A percentile compares a stretch with the other conserved stretches of the same genome.
Evolutionary conservation across 1,140 invertebrate species (phyloP).

Genomic region (Heliconius himera): DNA sequence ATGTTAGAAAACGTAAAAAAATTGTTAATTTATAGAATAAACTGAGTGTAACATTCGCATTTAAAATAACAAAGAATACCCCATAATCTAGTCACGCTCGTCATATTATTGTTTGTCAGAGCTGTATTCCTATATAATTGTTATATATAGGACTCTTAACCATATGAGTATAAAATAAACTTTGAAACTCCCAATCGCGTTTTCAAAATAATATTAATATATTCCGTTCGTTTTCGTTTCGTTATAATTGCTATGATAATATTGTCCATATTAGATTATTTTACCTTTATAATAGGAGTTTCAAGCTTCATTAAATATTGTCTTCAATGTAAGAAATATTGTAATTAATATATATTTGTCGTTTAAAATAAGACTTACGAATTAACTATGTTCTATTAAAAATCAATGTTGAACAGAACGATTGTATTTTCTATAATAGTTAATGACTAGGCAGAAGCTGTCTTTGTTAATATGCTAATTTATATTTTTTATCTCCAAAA

Average conservation of each 20-base stretch:
- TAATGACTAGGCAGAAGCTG: background rate
- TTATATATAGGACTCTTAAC: background rate
- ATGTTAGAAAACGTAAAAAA: no score
- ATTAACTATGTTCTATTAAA: background rate
- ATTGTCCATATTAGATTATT: background rate
- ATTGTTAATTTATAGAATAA: no score
- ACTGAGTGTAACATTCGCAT: constrained; percentile 21
- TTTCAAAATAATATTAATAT: background rate
- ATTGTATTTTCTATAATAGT: background rate
- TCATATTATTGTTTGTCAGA: constrained; percentile 17
- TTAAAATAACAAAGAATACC: constrained; percentile 28
- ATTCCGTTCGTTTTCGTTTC: background rate
- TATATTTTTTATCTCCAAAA: background rate
- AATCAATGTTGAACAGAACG: background rate
- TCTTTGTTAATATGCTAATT: background rate
- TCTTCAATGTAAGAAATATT: background rate
- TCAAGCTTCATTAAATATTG: background rate
- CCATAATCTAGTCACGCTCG: constrained; percentile 25
- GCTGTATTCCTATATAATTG: constrained; percentile 23
- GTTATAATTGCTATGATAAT: no score
- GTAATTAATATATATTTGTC: background rate
- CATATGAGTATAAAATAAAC: background rate
- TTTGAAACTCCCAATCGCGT: background rate
- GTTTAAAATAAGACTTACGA: background rate
- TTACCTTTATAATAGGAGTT: background rate